Evolutionary conservation across 2,797 vertebrate genomes (phyloP).

Genomic region (Eupleurogrammus muticus): DNA sequence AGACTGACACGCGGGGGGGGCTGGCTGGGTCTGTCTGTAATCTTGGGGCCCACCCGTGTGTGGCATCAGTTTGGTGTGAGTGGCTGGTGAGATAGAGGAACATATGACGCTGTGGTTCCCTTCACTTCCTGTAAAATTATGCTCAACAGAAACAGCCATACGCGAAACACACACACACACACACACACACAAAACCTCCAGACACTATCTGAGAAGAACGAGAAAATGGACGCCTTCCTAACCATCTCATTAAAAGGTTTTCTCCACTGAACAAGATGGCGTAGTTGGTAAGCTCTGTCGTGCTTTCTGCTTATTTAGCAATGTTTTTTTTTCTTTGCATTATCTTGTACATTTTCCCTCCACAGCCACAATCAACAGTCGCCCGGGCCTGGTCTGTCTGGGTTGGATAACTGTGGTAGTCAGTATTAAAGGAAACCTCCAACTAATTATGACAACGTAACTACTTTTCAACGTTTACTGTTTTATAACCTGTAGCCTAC

Average conservation of each 20-base stretch:
- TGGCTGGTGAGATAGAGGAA: conserved; percentile 88
- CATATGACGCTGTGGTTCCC: conserved; percentile 80
- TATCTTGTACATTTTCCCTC: conserved; percentile 38
- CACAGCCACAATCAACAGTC: conserved; percentile 19
- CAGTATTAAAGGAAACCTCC: conserved; percentile 12
- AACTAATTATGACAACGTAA: conserved; percentile 8
- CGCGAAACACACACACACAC: conserved; percentile 66
- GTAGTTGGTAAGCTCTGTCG: conserved; percentile 58
- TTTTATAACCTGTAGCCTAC: not conserved
- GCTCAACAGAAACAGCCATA: conserved; percentile 77
- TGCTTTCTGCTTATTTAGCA: conserved; percentile 8
- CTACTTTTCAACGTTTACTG: conserved; percentile 13
- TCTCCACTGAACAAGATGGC: conserved; percentile 45
- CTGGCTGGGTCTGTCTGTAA: conserved; percentile 72
- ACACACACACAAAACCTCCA: conserved; percentile 38
- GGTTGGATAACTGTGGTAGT: conserved; percentile 5
- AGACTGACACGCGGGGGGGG: conserved; percentile 38
- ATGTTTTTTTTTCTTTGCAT: conserved; percentile 19
- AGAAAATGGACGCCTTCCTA: conserved; percentile 57
- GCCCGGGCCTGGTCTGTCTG: conserved; percentile 23
- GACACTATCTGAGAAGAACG: conserved; percentile 43
- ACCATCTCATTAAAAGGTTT: conserved; percentile 15
- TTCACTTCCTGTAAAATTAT: conserved; percentile 85
- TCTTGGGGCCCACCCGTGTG: conserved; percentile 80
- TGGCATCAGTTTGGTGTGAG: conserved; percentile 76